Base-by-base conservation (phyloP, 2,113 vertebrate genomes). In the Eolophus roseicapilla region DNA sequence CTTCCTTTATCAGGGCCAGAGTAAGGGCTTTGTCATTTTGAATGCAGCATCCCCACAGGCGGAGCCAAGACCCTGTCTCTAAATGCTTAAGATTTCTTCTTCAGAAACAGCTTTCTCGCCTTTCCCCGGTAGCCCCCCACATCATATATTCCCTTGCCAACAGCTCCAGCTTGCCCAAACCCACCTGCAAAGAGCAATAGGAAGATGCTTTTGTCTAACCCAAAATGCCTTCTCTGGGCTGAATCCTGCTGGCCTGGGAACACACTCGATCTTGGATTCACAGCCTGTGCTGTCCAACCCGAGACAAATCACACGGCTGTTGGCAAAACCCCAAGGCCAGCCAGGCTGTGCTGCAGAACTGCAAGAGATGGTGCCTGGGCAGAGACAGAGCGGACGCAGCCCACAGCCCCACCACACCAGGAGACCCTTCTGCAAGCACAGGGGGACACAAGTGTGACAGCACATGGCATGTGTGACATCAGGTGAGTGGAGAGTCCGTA, bases 401-500 rank as follows among this genome's bases (percentile, higher is more conserved):
- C 9, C 49, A 14, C 24, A 46, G 62, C 29, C 28, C 41, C 50
- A 10, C 6, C 1, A 0, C 1, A 3, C 41, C 46, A 60, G 47
- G 60, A 86, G 9, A 55, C 17, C 43, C 33, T 47, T 53, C 64
- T 29, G 39, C 47, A 59, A 71, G 39, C 8, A 46, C 43, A 27
- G 14, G 8, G 29, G 25, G 13, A 70, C 33, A 0, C 1, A 0
- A 55, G 15, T 3, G 3, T 10, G 64, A 35, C 25, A 37, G 57
- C 55, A 70, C 19, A 2, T 0, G 8, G 52, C 13, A 2, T 0
- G 0, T 1, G 28, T 9, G 53, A 20, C 63, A 24, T 25, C 21
- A 23, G 41, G 9, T 0, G 0, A 50, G 21, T 0, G 0, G 28
- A 68, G 13, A 76, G 8, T 20, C 57, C 2, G 0, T 0, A 0